Base-by-base conservation (phyloP, 2,797 vertebrate species). In the Galaxias olidus region DNA sequence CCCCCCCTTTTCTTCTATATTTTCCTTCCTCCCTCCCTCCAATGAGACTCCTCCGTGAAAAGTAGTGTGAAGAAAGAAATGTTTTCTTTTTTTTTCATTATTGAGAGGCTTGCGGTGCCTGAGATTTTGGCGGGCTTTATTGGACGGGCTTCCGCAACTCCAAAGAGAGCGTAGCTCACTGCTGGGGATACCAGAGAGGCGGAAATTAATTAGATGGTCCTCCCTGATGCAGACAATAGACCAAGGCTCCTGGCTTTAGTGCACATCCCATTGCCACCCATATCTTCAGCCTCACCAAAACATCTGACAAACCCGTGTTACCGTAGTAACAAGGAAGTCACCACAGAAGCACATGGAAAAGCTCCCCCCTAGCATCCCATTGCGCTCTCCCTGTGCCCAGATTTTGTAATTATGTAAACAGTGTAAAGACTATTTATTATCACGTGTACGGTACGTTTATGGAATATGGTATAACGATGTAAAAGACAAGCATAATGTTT, bases 361-460 rank as follows among this genome's bases (percentile, higher is more conserved):
- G 59, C 9, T 10, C 30, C 47, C 42, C 50, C 46, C 40, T 43
- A 41, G 47, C 17, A 44, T 3, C 44, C 46, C 59, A 61, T 61
- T 10, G 30, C 64, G 51, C 65, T 61, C 56, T 59, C 60, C 52
- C 30, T 51, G 52, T 71, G 68, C 62, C 68, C 67, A 75, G 75
- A 81, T 40, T 75, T 63, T 83, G 77, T 87, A 63, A 69, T 74
- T 71, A 72, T 88, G 76, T 89, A 79, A 76, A 60, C 74, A 72
- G 63, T 66, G 68, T 75, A 72, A 68, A 74, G 61, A 43, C 20
- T 80, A 80, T 78, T 77, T 70, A 77, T 74, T 82, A 83, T 74
- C 70, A 76, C 81, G n/a, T 80, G 80, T 85, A 82, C 76, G 58
- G 82, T 89, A 77, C 79, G 85, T 88, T 85, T 80, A 84, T 63